Conservation (phyloP, 2,888 invertebrate genomes). For the Pristionchus fissidentatus region DNA sequence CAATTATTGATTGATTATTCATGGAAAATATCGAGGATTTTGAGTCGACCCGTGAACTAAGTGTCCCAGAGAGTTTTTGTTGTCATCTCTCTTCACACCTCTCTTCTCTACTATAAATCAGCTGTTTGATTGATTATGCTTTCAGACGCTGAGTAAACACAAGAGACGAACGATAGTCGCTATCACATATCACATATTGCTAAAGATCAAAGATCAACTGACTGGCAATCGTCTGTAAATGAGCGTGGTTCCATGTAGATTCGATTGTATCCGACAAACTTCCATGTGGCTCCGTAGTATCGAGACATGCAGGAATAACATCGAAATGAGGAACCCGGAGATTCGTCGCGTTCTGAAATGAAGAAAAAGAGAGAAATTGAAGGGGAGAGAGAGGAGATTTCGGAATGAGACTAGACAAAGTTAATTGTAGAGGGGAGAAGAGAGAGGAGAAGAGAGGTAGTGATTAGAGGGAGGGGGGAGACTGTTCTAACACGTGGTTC, state of each 20-base stretch:
- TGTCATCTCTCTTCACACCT: not conserved
- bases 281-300: conserved; percentile 72
- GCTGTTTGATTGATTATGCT: not conserved
- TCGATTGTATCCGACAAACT: conserved; percentile 70
- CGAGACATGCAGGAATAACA: conserved; percentile 73
- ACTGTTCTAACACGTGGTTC: too few relatives aligned
- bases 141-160: not conserved
- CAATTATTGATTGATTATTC: not conserved
- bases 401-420: not conserved
- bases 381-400: not conserved
- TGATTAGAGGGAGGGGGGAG: too few relatives aligned
- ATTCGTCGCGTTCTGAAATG: conserved; percentile 12
- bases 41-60: not conserved
- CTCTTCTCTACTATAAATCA: not conserved
- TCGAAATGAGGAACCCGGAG: conserved; percentile 32
- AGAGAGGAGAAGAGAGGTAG: too few relatives aligned
- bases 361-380: not conserved
- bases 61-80: not conserved
- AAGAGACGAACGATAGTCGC: not conserved
- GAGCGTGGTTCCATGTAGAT: conserved; percentile 70
- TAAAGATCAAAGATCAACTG: not conserved
- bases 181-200: not conserved
- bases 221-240: conserved; percentile 71
- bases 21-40: not conserved
- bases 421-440: not conserved